phyloP scores from a whole-genome alignment of 2,113 vertebrate genomes.

The Tupaia tana region DNA sequence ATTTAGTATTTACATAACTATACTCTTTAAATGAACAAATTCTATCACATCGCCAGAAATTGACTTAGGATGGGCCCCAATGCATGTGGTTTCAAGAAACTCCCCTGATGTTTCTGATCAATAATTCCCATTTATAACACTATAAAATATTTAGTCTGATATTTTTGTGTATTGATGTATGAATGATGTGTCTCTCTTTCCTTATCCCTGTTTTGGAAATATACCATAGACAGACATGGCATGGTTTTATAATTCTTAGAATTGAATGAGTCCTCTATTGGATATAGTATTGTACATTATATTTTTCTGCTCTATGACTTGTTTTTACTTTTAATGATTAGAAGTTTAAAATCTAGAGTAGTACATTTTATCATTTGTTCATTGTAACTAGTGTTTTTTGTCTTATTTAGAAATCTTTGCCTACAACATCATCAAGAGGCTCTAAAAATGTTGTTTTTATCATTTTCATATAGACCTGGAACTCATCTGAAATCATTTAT shows the following conservation, averaged over 20 bases:
- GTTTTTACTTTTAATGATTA: neutral
- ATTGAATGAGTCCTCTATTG: neutral
- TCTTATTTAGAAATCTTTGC: neutral
- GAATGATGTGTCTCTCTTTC: neutral
- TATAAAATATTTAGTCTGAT: conserved; percentile 49
- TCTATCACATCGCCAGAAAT: neutral
- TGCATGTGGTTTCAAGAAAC: neutral
- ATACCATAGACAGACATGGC: neutral
- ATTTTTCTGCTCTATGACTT: neutral
- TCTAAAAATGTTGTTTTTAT: neutral
- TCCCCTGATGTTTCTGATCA: conserved; percentile 1
- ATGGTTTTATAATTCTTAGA: neutral
- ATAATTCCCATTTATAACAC: conserved; percentile 10
- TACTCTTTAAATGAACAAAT: neutral
- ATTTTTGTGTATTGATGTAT: conserved; percentile 7
- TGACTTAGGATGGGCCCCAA: neutral
- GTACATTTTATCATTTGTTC: neutral
- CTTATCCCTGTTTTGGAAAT: neutral
- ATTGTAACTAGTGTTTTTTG: neutral
- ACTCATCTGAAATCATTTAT: neutral
- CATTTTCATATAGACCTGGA: neutral
- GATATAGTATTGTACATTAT: neutral
- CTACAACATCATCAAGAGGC: neutral
- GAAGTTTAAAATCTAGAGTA: neutral
- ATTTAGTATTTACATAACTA: neutral